phyloP scores from a whole-genome alignment of 2,113 vertebrate species.

The Corythoichthys haematopterus region DNA sequence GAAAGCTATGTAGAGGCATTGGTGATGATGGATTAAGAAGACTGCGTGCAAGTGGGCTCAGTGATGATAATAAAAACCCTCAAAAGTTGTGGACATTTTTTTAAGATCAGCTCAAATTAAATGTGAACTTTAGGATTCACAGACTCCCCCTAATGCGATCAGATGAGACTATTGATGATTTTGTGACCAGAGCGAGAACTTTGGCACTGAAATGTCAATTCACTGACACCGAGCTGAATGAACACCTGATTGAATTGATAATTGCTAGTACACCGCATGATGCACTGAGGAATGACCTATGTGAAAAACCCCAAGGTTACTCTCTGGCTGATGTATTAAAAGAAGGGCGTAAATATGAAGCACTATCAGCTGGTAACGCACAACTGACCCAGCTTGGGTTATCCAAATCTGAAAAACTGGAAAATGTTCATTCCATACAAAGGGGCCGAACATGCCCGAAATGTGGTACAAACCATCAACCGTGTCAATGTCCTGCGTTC shows the following conservation, averaged over 20 bases:
- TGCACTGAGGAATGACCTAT: too few species aligned
- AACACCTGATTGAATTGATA: constrained; percentile 10
- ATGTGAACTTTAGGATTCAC: too few species aligned
- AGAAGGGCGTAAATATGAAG: too few species aligned
- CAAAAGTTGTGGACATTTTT: too few species aligned
- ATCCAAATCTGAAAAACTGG: background rate
- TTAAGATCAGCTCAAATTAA: too few species aligned
- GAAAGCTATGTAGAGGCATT: too few species aligned
- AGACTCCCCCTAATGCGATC: background rate
- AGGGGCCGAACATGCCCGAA: constrained; percentile 7
- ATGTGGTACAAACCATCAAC: constrained; percentile 3
- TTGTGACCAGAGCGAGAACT: constrained; percentile 18
- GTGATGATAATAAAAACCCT: too few species aligned
- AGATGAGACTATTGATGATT: constrained; percentile 10
- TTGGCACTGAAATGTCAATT: background rate
- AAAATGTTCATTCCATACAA: background rate
- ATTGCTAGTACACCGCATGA: constrained; percentile 17
- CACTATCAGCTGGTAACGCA: constrained; percentile 7
- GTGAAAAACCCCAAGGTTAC: background rate
- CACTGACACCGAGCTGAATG: constrained; percentile 4
- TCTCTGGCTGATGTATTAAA: background rate
- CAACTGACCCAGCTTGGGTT: constrained; percentile 10
- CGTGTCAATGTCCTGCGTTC: constrained; percentile 9
- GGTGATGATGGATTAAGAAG: too few species aligned
- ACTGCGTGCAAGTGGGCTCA: too few species aligned